These are phyloP conservation scores for Silurus aristotelis DNA, from an alignment of 2,797 vertebrate genomes.

Conservation along the genomic window DNA sequence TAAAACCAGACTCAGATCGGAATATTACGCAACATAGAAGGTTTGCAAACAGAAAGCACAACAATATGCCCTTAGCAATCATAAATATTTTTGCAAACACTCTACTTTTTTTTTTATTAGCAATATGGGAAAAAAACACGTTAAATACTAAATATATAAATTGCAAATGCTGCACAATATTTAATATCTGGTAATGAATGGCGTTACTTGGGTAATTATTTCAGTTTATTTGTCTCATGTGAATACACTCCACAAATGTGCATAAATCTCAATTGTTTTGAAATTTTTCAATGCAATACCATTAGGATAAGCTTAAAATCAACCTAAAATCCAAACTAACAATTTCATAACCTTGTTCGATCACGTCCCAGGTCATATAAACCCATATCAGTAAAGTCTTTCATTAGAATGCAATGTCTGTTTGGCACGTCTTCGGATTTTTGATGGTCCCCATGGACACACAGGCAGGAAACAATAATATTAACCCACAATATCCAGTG, in stretches of 20 bases:
- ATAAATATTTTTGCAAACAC: background rate
- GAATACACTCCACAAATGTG: background rate
- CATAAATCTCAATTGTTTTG: background rate
- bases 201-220: background rate
- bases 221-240: background rate
- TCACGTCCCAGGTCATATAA: background rate
- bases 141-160: background rate
- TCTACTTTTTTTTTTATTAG: background rate
- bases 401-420: background rate
- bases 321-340: background rate
- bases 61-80: background rate
- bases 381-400: background rate
- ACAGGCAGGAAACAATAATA: constrained; percentile 1
- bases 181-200: background rate
- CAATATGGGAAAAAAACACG: background rate
- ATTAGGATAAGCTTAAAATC: background rate
- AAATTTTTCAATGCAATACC: background rate
- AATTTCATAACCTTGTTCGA: background rate
- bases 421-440: background rate
- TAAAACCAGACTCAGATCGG: background rate
- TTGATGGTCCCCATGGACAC: constrained; percentile 1
- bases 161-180: background rate
- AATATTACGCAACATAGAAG: background rate
- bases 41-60: too few relatives aligned
- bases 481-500: background rate